phyloP scores from a whole-genome alignment of 2,113 vertebrate species.

The Scortum barcoo region DNA sequence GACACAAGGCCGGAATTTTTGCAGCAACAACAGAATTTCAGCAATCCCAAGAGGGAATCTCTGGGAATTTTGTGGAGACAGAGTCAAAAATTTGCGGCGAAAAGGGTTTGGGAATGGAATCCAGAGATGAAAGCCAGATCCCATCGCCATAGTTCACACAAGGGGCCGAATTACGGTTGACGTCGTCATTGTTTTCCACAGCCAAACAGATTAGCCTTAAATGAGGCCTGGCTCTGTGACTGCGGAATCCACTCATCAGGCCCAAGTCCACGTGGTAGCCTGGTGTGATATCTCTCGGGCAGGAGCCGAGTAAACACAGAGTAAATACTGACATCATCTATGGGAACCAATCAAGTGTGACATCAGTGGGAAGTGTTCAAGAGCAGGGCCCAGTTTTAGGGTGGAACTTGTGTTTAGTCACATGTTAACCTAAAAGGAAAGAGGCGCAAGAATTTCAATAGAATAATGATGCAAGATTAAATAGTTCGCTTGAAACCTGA shows the following conservation, averaged over 20 bases:
- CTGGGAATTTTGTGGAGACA: constrained; percentile 45
- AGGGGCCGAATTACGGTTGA: constrained; percentile 73
- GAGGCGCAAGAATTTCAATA: not conserved
- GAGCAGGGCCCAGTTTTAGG: constrained; percentile 1
- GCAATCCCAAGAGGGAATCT: constrained; percentile 52
- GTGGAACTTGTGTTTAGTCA: not conserved
- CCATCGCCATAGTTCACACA: constrained; percentile 62
- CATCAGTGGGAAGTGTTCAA: constrained; percentile 55
- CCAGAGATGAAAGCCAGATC: constrained; percentile 64
- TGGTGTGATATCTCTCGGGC: constrained; percentile 78
- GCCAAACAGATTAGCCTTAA: constrained; percentile 76
- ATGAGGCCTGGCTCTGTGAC: constrained; percentile 51
- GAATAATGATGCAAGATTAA: not conserved
- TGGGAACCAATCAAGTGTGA: constrained; percentile 60
- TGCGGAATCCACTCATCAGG: constrained; percentile 57
- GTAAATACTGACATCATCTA: constrained; percentile 79
- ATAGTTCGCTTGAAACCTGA: not conserved
- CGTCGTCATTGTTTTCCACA: constrained; percentile 72
- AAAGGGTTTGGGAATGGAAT: constrained; percentile 53
- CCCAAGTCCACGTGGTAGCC: constrained; percentile 55
- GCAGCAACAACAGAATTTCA: constrained; percentile 53
- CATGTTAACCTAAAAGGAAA: not conserved
- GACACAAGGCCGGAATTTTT: constrained; percentile 44
- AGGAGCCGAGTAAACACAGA: constrained; percentile 73
- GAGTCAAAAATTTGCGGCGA: constrained; percentile 43